phyloP scores from a whole-genome alignment of 2,888 invertebrate genomes.

The Pachymerium ferrugineum region DNA sequence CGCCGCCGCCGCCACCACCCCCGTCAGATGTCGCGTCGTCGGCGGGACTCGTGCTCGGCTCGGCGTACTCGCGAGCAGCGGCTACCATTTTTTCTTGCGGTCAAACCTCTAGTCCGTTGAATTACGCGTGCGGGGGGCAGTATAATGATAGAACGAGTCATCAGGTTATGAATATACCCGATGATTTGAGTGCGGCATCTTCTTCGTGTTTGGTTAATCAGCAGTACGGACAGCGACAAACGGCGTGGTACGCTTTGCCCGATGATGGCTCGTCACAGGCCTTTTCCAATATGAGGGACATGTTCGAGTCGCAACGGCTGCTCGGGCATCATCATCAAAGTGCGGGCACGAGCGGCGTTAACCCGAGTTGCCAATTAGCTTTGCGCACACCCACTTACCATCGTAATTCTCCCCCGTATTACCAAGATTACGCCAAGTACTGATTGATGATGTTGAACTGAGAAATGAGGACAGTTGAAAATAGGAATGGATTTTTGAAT shows the following conservation, averaged over 20 bases:
- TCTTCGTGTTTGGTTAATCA: constrained; percentile 7
- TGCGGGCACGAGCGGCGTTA: constrained; percentile 29
- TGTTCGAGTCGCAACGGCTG: constrained; percentile 40
- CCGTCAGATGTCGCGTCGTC: background rate
- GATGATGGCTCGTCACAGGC: background rate
- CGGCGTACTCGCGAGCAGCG: constrained; percentile 2
- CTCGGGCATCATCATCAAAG: constrained; percentile 30
- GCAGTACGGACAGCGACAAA: constrained; percentile 17
- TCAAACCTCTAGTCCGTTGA: constrained; percentile 25
- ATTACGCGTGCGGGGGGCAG: constrained; percentile 39
- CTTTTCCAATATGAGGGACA: constrained; percentile 39
- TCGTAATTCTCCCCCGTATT: constrained; percentile 38
- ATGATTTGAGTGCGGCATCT: constrained; percentile 3
- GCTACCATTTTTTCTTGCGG: constrained; percentile 27
- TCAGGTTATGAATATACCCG: constrained; percentile 28
- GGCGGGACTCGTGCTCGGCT: background rate
- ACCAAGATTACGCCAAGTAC: constrained; percentile 39
- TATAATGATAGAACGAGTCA: constrained; percentile 31
- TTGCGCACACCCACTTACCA: constrained; percentile 37
- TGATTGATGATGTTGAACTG: constrained; percentile 30
- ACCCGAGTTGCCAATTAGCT: constrained; percentile 39
- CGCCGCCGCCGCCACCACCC: background rate
- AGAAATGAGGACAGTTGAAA: background rate
- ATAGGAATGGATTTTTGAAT: background rate
- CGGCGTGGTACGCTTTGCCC: constrained; percentile 32